Conservation (phyloP, 2,888 invertebrate genomes). For the Athalia cordata region DNA sequence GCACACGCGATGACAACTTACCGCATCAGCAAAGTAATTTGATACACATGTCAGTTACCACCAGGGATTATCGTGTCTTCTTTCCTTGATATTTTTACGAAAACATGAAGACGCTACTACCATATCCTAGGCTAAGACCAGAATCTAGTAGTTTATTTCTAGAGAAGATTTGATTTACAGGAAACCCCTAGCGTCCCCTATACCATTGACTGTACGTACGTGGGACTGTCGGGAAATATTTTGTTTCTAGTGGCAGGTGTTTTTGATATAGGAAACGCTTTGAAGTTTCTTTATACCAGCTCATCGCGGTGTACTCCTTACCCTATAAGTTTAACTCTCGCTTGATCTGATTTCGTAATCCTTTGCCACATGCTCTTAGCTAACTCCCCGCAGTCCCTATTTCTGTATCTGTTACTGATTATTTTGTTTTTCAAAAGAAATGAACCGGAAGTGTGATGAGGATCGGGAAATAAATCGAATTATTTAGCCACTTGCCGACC, state of each 20-base stretch:
- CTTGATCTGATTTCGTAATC: constrained; percentile 40
- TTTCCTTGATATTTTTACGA: constrained; percentile 38
- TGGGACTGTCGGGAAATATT: constrained; percentile 32
- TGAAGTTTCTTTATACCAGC: constrained; percentile 34
- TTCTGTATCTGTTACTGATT: not conserved
- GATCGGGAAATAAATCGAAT: constrained; percentile 36
- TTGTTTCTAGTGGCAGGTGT: constrained; percentile 41
- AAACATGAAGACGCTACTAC: constrained; percentile 22
- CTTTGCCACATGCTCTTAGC: not conserved
- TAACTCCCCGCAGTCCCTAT: not conserved
- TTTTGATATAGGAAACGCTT: constrained; percentile 44
- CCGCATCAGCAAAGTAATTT: constrained; percentile 44
- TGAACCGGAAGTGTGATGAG: constrained; percentile 14
- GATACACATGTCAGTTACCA: constrained; percentile 44
- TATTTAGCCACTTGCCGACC: constrained; percentile 3
- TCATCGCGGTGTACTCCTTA: not conserved
- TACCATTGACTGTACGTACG: not conserved
- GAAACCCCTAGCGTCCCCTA: constrained; percentile 14
- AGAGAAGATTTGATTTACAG: constrained; percentile 39
- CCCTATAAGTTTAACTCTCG: constrained; percentile 8
- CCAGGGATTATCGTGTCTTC: constrained; percentile 40
- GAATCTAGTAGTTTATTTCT: constrained; percentile 39
- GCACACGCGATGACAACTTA: constrained; percentile 51
- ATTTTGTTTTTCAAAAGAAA: constrained; percentile 8
- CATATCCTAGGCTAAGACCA: not conserved